Evolutionary conservation across 1,140 invertebrate species (phyloP).

Genomic region (Macrobrachium rosenbergii): DNA sequence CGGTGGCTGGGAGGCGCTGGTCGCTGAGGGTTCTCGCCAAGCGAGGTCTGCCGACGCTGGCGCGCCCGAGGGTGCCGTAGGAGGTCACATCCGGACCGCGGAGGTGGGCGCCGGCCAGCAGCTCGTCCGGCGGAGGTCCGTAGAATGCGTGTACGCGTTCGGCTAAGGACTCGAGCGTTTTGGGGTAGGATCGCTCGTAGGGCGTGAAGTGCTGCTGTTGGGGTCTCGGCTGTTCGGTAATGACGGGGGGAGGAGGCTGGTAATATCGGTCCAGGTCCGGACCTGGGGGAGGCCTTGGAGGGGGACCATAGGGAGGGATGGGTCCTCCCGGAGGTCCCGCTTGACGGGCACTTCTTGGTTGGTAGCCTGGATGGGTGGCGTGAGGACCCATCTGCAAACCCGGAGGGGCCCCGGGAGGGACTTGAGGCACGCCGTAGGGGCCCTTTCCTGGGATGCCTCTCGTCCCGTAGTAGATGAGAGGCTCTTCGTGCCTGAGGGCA

Average conservation of each 20-base stretch:
- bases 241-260: constrained; percentile 83
- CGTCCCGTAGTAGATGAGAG: constrained; percentile 87
- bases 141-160: constrained; percentile 82
- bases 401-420: constrained; percentile 33
- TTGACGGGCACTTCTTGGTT: constrained; percentile 50
- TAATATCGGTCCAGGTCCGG: constrained; percentile 71
- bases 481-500: constrained; percentile 72
- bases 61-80: constrained; percentile 65
- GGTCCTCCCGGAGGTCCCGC: constrained; percentile 25
- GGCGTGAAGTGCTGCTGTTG: constrained; percentile 63
- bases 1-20: constrained; percentile 67
- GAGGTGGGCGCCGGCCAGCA: constrained; percentile 78
- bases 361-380: constrained; percentile 65
- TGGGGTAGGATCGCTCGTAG: constrained; percentile 64
- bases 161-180: constrained; percentile 88
- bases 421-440: constrained; percentile 61
- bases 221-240: constrained; percentile 83
- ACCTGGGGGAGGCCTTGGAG: constrained; percentile 50
- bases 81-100: constrained; percentile 73
- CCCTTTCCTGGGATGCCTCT: constrained; percentile 68
- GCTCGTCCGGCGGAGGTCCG: constrained; percentile 78
- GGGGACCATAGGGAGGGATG: constrained; percentile 40
- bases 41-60: constrained; percentile 74
- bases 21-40: constrained; percentile 69
- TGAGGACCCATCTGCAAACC: constrained; percentile 51